A percentile compares a stretch with the other conserved stretches of the same genome.
phyloP scores from a whole-genome alignment of 2,113 vertebrate genomes.

The Geococcyx californianus region DNA sequence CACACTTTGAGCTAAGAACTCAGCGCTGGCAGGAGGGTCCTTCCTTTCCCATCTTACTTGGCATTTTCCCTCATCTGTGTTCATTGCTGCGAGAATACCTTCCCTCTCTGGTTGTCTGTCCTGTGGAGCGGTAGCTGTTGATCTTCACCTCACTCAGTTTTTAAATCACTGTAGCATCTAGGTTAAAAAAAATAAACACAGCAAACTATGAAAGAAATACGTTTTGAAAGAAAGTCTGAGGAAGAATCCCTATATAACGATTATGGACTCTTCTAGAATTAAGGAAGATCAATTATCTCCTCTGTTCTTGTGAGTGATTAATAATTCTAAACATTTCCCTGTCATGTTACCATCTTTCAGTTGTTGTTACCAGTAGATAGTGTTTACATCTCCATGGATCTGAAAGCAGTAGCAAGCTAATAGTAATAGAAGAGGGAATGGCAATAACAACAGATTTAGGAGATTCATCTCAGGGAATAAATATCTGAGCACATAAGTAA shows the following conservation, averaged over 20 bases:
- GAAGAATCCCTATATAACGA: background rate
- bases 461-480: background rate
- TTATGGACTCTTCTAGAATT: background rate
- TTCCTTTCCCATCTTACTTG: background rate
- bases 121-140: background rate
- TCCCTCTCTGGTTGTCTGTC: background rate
- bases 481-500: slow-evolving; percentile 32
- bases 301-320: background rate
- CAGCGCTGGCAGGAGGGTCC: rapidly evolving
- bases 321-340: slow-evolving; percentile 18
- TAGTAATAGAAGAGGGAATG: background rate
- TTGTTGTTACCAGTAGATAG: slow-evolving; percentile 21
- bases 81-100: background rate
- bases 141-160: background rate
- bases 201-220: background rate
- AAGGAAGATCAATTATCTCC: background rate
- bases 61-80: background rate
- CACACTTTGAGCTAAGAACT: background rate
- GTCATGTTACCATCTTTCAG: slow-evolving; percentile 23
- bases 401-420: background rate
- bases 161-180: background rate
- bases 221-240: background rate
- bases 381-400: slow-evolving; percentile 30
- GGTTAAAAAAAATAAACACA: background rate
- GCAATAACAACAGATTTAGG: slow-evolving; percentile 26